Base-by-base conservation (phyloP, 1,140 invertebrate genomes). In the Caenorhabditis latens region DNA sequence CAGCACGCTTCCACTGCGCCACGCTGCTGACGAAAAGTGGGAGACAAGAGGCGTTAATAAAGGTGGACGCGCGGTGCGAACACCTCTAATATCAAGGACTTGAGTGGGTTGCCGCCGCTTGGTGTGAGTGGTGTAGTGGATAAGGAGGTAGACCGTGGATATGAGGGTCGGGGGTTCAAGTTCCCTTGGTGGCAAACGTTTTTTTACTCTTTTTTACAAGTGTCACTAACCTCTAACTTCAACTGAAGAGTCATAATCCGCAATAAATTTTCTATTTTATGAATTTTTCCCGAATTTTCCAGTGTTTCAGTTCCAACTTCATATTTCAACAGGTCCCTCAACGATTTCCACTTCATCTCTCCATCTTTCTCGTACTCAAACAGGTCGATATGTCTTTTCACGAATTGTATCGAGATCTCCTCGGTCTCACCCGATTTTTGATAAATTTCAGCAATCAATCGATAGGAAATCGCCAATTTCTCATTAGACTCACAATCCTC, bases 1-100 rank as follows among this genome's bases (percentile, higher is more conserved):
- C 96, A 97, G 96, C 96, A 96, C 96, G 96, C 95, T 97, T 96
- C 96, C 96, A 75, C 11, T 14, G 63, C 24, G 63, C 21, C 21
- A 58, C 32, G 67, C 42, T 48, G 19, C 40, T 79, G 6, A n/a
- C n/a, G n/a, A 79, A 7, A 1, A 46, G 4, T 46, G 42, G 7
- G 11, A 8, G 19, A 3, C 24, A 3, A 8, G 2, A 11, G 32
- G 63, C 32, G 14, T 21, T 8, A 3, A 58, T 58, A 58, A 8
- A n/a, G 7, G 0, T 8, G 19, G 57, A 2, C 13, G 50, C 50
- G 50, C 5, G 2, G 13, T 14, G 13, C 50, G 50, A 11, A 6
- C 50, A 53, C 50, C 50, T 11, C 5, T 4, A 2, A 14, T 53
- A 53, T 53, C 11, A 9, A 16, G 9, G 50, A 11, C 32, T 32